phyloP scores from a whole-genome alignment of 2,888 invertebrate species.

The Hirtodrosophila confusa region DNA sequence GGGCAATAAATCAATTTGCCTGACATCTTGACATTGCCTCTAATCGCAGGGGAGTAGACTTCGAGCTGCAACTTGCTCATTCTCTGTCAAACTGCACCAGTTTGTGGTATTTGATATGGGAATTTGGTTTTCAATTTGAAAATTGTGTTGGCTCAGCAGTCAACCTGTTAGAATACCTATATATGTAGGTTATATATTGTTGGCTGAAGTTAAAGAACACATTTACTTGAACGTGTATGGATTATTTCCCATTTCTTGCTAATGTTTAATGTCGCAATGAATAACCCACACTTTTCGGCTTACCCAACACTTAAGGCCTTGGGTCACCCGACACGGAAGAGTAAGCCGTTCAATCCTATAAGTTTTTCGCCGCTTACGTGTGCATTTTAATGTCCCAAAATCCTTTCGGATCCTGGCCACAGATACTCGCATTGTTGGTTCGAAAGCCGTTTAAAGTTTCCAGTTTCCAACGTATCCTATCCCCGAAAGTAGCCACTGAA shows the following conservation, averaged over 20 bases:
- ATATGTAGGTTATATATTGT: too few species aligned
- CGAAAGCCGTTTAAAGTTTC: constrained; percentile 8
- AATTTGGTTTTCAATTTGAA: not conserved
- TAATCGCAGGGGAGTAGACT: constrained; percentile 43
- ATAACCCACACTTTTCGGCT: not conserved
- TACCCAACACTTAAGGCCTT: not conserved
- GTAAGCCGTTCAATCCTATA: constrained; percentile 1
- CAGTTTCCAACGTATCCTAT: not conserved
- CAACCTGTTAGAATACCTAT: not conserved
- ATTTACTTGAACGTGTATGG: too few species aligned
- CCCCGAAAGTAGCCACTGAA: constrained; percentile 6
- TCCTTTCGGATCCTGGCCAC: not conserved
- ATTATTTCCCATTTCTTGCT: constrained; percentile 20
- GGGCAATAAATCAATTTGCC: constrained; percentile 68
- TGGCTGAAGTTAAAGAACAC: too few species aligned
- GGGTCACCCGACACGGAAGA: not conserved
- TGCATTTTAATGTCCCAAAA: constrained; percentile 10
- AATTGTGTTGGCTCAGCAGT: not conserved
- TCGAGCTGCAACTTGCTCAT: constrained; percentile 22
- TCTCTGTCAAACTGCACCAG: not conserved
- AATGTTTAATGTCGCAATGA: not conserved
- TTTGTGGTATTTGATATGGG: constrained; percentile 7
- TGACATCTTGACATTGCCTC: constrained; percentile 64
- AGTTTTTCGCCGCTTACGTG: not conserved
- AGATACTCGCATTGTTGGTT: constrained; percentile 11